Base-by-base conservation (phyloP, 2,888 invertebrate genomes). In the Abrostola tripartita region DNA sequence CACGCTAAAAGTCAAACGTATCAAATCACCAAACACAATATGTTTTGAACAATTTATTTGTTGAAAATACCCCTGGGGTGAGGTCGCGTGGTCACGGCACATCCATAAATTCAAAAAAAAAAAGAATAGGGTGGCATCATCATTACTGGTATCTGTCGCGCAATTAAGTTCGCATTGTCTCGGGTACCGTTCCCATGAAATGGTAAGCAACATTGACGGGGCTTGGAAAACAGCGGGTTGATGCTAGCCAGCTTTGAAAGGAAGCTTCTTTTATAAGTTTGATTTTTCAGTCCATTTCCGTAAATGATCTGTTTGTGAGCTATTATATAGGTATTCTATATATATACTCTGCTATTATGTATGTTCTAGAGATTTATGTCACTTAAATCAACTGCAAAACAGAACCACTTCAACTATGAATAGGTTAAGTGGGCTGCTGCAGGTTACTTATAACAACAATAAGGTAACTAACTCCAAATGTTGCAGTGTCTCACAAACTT, bases 111-210 rank as follows among this genome's bases (percentile, higher is more conserved):
- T 62, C 66, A 81, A 81, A 77, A 81, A 80, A 82, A 83, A 85
- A 86, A 24, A 24, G 24, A 24, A 82, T 87, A 85, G 88, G 86
- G 83, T 81, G 77, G 79, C 81, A 76, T 86, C 85, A 88, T 90
- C 90, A 90, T 91, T 90, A 88, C 90, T 89, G 91, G 91, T 91
- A 89, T 87, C 91, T 90, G 85, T 92, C 92, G 91, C 89, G 87
- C 94, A 94, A 94, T 94, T 94, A 94, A 92, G 87, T 88, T 82
- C 68, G 78, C 87, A 92, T 94, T 95, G 94, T 94, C 85, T 87
- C 80, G 80, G 76, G 70, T 82, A 85, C 79, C 82, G 89, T 94
- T 95, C 94, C 93, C 94, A 94, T 94, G 93, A 94, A 92, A 90
- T 90, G 85, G 68, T 76, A 69, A 69, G 67, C 74, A 78, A 81